Evolutionary conservation across 2,113 vertebrate species (phyloP), one percentile per base, ranked within the genome.

Genomic region (Erythrocercus mccallii): DNA sequence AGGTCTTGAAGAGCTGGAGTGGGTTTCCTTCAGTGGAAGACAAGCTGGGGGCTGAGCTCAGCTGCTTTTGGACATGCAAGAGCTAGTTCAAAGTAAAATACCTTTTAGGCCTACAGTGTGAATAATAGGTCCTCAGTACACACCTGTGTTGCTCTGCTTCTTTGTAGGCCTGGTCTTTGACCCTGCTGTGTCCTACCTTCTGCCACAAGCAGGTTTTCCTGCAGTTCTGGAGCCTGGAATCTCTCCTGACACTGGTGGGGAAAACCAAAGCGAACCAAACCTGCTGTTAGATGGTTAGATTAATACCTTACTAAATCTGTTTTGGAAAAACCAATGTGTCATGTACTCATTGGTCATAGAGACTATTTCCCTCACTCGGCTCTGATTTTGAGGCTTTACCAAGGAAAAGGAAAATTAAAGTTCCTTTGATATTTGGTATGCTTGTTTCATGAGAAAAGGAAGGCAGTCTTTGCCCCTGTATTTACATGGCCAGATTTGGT

Each of bases 301-400:
- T 51, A 82, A 56, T 37, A 5, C 10, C 85, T 74, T 54, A 23
- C 18, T 68, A 51, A 54, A 48, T 30, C 50, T 30, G 1, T 53
- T 83, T 48, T 24, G 35, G 68, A 70, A 78, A 86, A 56, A 16
- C 1, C 17, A 48, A 3, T 0, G 0, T 66, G 47, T 57, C 15
- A 9, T 1, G 1, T 58, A 38, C 6, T 60, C 10, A 7, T 25
- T 86, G 60, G 2, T n/a, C 1, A 3, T 25, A 38, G 65, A 45
- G 42, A 24, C n/a, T 33, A 15, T 58, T 87, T 87, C 30, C 8
- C 4, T 20, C n/a, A 44, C 25, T 84, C 1, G 4, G 28, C 4
- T 94, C 42, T 53, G 42, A 45, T 90, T 90, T 87, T 57, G 14
- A n/a, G n/a, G 9, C 15, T 40, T 8, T 40, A 33, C 9, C 18